Conservation (phyloP, 30 jellyfish, hydroid and myxozoan species). For the Aurelia sp. region DNA sequence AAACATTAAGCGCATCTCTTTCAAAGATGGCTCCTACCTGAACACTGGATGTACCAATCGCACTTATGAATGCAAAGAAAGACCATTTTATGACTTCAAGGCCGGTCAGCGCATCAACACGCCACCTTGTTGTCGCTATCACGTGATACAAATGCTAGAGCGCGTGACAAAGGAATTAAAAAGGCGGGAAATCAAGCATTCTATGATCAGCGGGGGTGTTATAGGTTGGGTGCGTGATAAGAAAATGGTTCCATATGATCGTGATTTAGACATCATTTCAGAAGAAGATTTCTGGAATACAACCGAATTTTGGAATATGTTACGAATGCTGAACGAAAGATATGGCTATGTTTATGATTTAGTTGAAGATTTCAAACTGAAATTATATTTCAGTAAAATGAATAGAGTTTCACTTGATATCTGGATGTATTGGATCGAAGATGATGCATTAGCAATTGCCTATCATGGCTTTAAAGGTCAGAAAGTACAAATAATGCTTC, state of each 20-base stretch:
- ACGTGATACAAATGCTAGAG: conserved; percentile 61
- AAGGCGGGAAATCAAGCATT: conserved; percentile 49
- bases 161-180: conserved; percentile 49
- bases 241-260: conserved; percentile 87
- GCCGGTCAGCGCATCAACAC: conserved; percentile 66
- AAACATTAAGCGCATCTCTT: conserved; percentile 50
- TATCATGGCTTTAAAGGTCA: conserved; percentile 41
- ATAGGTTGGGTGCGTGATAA: conserved; percentile 90
- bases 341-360: conserved; percentile 49
- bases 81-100: conserved; percentile 59
- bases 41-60: conserved; percentile 72
- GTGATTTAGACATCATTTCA: conserved; percentile 77
- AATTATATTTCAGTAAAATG: conserved; percentile 47
- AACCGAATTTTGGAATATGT: conserved; percentile 49
- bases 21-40: conserved; percentile 40
- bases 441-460: conserved; percentile 23
- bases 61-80: conserved; percentile 77
- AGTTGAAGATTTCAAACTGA: conserved; percentile 68
- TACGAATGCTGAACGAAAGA: conserved; percentile 13
- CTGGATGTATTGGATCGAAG: conserved; percentile 76
- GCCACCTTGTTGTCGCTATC: conserved; percentile 96
- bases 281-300: conserved; percentile 72
- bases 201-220: conserved; percentile 86
- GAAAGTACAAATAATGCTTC: conserved; percentile 53
- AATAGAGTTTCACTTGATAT: conserved; percentile 70